Conservation (phyloP, 2,888 invertebrate species). For the Ochropleura plecta region DNA sequence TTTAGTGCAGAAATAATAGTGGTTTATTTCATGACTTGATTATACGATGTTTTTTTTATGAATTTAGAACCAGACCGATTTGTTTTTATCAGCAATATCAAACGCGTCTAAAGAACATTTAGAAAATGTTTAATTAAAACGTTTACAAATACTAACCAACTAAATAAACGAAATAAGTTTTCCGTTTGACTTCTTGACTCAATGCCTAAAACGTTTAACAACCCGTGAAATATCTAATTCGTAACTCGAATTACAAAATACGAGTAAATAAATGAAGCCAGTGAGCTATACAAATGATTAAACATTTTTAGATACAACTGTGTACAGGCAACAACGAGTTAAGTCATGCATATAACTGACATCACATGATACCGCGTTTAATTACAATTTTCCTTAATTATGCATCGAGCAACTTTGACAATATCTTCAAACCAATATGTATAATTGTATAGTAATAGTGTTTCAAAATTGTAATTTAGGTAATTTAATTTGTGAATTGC, state of each 20-base stretch:
- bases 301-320: constrained; percentile 8
- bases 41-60: background rate
- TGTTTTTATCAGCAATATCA: background rate
- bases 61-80: background rate
- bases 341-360: constrained; percentile 13
- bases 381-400: background rate
- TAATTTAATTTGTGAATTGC: background rate
- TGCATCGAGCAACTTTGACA: background rate
- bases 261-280: too few species aligned
- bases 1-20: background rate
- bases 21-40: background rate
- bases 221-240: background rate
- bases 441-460: too few species aligned
- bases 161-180: background rate
- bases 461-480: background rate
- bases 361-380: constrained; percentile 1
- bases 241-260: background rate
- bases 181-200: background rate
- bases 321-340: background rate
- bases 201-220: constrained; percentile 8
- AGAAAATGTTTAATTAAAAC: constrained; percentile 2
- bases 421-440: too few species aligned
- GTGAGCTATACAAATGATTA: constrained; percentile 24
- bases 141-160: background rate
- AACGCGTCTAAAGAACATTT: background rate